Percentiles rank a stretch among this genome's conserved stretches.
phyloP scores from a whole-genome alignment of 2,113 vertebrate species.

The Callocephalon fimbriatum region DNA sequence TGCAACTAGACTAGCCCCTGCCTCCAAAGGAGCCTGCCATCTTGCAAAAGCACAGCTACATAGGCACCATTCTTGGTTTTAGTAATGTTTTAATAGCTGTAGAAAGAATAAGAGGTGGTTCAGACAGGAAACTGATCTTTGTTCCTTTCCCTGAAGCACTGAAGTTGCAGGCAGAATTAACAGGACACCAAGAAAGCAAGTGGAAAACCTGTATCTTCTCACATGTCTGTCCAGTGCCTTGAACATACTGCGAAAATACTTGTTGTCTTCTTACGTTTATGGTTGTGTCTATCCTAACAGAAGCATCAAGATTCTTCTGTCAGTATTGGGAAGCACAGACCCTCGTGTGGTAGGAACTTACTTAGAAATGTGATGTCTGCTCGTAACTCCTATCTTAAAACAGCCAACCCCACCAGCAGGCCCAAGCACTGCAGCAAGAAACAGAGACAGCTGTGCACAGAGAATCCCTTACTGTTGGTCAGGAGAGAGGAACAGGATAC shows the following conservation, averaged over 20 bases:
- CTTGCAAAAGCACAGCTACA: not conserved
- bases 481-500: not conserved
- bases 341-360: not conserved
- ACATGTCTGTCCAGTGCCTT: rapidly evolving
- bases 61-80: not conserved
- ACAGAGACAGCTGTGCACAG: rapidly evolving
- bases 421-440: not conserved
- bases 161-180: not conserved
- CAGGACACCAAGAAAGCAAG: not conserved
- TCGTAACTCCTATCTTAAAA: not conserved
- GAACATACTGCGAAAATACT: not conserved
- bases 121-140: not conserved
- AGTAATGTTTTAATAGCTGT: not conserved
- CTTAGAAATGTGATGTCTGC: not conserved
- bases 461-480: not conserved
- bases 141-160: not conserved
- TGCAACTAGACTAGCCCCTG: too few species aligned
- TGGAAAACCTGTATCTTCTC: not conserved
- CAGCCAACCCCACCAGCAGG: not conserved
- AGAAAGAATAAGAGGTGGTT: not conserved
- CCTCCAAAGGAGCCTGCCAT: not conserved
- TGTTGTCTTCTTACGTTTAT: not conserved
- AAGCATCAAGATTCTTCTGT: not conserved
- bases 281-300: not conserved
- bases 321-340: not conserved